These are phyloP conservation scores for Engystomops pustulosus DNA, from an alignment of 2,113 vertebrate species.

Conservation along the genomic window DNA sequence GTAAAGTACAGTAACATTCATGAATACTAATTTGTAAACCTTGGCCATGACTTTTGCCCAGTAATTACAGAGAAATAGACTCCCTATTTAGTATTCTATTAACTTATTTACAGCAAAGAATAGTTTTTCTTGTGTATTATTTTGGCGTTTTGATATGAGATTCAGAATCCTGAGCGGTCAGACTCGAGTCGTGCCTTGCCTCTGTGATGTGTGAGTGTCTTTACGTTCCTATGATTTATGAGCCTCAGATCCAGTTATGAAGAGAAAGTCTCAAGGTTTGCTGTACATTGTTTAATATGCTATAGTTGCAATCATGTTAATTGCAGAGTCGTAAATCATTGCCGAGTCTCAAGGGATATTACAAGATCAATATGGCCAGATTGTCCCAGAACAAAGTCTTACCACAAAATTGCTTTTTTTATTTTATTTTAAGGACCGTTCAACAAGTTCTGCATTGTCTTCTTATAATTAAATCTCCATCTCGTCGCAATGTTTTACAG, in stretches of 20 bases:
- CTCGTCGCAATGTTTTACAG: conserved; percentile 4
- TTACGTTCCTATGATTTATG: conserved; percentile 46
- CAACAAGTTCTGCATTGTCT: conserved; percentile 34
- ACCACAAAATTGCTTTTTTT: conserved; percentile 19
- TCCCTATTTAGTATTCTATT: background rate
- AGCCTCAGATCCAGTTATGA: conserved; percentile 29
- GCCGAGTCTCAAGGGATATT: conserved; percentile 32
- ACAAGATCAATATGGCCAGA: conserved; percentile 46
- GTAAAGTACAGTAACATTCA: background rate
- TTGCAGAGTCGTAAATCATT: conserved; percentile 53
- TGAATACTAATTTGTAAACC: background rate
- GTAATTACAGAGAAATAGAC: background rate
- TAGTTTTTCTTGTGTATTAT: background rate
- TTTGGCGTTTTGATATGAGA: background rate
- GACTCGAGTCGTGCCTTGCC: background rate
- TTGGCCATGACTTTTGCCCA: background rate
- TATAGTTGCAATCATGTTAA: conserved; percentile 55
- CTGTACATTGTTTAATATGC: conserved; percentile 53
- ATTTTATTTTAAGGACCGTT: background rate
- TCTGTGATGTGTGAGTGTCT: conserved; percentile 15
- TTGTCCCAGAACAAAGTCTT: conserved; percentile 34
- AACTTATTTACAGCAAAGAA: background rate
- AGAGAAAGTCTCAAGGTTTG: conserved; percentile 44
- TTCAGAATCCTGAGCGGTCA: no score
- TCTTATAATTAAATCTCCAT: conserved; percentile 24